Evolutionary conservation across 2,888 invertebrate species (phyloP), one percentile per base, ranked within the genome.

Genomic region (Chirona hameri): DNA sequence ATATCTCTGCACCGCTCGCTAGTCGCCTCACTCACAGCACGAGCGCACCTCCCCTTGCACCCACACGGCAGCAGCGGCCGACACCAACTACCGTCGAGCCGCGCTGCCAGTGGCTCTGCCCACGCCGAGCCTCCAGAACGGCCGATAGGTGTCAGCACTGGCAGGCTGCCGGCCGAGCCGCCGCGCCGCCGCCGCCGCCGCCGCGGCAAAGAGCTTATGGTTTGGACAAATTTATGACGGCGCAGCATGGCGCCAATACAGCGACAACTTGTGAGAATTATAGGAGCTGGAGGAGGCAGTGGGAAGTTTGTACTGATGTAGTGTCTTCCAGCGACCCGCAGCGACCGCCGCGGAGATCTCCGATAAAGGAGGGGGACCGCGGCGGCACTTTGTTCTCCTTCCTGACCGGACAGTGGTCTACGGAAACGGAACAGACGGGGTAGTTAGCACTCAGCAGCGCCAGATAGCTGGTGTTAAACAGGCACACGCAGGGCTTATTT

Each of bases 221-320:
- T 21, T 9, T 18, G 39, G 15, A 76, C 76, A 76, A 76, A 76
- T 76, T 76, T 76, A 76, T 76, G 76, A 39, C 14, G 21, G 15
- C 76, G 39, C 76, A 76, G 76, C 76, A 39, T 39, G 76, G 39
- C 76, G 14, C 76, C 76, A 76, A 76, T 76, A 21, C 72, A 72
- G 31, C 76, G 76, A 39, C 76, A 76, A 39, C 76, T 76, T 76
- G 76, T 76, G 76, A 76, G 76, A 76, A 76, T 76, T 76, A 76
- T 76, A 21, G 76, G 76, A 31, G 15, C 39, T 24, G 76, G 39
- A 24, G 18, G 31, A 14, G 76, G 76, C 10, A 1, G 76, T 7
- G 76, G 76, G 14, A 2, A 39, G 39, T 21, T 21, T 76, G 21
- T 60, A 7, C 76, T 39, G 76, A 76, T 76, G 76, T 24, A 76